Base-by-base conservation (phyloP, 2,113 vertebrate genomes). In the Aspiorhynchus laticeps region DNA sequence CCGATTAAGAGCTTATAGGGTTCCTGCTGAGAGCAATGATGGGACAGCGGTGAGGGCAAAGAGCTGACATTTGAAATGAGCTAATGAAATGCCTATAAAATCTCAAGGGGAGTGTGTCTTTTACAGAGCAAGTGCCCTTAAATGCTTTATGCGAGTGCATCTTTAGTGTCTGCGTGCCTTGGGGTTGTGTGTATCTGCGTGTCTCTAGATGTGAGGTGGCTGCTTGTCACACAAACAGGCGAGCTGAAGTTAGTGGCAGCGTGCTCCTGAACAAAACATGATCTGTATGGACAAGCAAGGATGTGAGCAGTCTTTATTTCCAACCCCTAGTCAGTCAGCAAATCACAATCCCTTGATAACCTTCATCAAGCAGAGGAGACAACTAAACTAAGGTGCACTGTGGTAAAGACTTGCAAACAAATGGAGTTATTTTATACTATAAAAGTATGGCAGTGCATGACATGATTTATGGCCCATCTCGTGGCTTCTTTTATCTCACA, bases 1-100 rank as follows among this genome's bases (percentile, higher is more conserved):
- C 24, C 36, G 81, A 31, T 81, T 78, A 86, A 87, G 87, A 86
- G 79, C 67, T 84, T 76, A 89, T 59, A 83, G 43, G 9, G 59
- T 61, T 87, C 65, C 67, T 83, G 79, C 83, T 82, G 86, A 82
- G 86, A 80, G 46, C 53, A 33, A 48, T 80, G 85, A 74, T 53
- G 88, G 77, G 78, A 78, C 53, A 71, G 63, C 43, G 79, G 76
- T 53, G 38, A 51, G 46, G 46, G 63, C 46, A 82, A 43, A 71
- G 77, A 51, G 75, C 65, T 86, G 48, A 81, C 36, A 6, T 53
- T 56, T 80, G 17, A 59, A 80, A 71, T 67, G 36, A 53, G 65
- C 53, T 78, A 87, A 78, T 73, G 31, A 87, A 77, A 79, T 41
- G 38, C 2, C 19, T 7, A n/a, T n/a, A 53, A 11, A 76, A 76